These are phyloP conservation scores for Rhagologus leucostigma DNA, from an alignment of 2,113 vertebrate species.

Conservation along the genomic window DNA sequence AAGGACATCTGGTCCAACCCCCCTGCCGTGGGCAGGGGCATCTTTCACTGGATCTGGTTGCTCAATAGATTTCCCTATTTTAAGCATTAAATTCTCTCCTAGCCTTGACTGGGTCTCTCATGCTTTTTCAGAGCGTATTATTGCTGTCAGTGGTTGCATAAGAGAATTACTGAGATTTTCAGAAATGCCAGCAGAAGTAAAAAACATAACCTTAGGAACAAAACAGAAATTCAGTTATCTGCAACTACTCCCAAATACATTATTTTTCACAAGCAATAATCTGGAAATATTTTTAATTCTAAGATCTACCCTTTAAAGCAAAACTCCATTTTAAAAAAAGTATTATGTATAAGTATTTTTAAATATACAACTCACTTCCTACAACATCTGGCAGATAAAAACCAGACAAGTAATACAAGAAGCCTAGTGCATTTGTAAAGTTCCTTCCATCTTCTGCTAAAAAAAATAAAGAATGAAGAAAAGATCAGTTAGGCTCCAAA, in stretches of 20 bases:
- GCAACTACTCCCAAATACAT: not conserved
- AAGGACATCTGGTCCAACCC: not conserved
- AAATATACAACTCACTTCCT: not conserved
- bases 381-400: not conserved
- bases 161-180: slow-evolving; percentile 44
- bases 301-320: not conserved
- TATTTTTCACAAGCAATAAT: not conserved
- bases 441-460: not conserved
- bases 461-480: not conserved
- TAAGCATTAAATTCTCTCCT: not conserved
- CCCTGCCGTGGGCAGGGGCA: not conserved
- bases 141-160: slow-evolving; percentile 28
- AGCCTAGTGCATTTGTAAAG: not conserved
- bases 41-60: not conserved
- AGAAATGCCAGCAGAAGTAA: not conserved
- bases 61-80: not conserved
- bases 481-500: not conserved
- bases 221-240: not conserved
- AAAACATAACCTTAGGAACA: not conserved
- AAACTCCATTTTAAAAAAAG: not conserved
- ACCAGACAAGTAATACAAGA: not conserved
- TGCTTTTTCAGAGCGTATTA: not conserved
- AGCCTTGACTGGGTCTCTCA: not conserved
- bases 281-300: not conserved
- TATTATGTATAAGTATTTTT: not conserved